Conservation (phyloP, 2,888 invertebrate genomes). For the Coenonympha arcania region DNA sequence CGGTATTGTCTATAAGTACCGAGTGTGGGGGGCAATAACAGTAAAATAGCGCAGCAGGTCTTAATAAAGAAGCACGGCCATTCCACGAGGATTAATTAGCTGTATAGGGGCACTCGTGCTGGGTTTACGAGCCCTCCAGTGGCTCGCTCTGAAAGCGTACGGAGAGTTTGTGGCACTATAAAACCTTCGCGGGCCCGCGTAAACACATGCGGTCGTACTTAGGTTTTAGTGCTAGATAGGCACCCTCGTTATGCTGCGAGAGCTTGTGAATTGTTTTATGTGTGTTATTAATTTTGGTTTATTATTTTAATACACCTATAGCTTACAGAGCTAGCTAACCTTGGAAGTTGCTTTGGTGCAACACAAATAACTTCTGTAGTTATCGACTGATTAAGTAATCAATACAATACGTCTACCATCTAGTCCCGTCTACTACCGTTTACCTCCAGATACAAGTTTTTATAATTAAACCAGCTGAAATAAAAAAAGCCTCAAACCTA, state of each 20-base stretch:
- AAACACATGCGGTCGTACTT: conserved; percentile 39
- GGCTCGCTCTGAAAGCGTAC: conserved; percentile 37
- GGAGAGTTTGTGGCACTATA: conserved; percentile 45
- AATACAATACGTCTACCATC: too few relatives aligned
- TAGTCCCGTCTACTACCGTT: too few relatives aligned
- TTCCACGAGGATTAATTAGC: conserved; percentile 50
- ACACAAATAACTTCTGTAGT: too few relatives aligned
- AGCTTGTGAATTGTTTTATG: not conserved
- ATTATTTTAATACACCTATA: not conserved
- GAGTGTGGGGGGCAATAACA: conserved; percentile 30
- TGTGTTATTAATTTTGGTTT: too few relatives aligned
- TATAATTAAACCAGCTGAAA: too few relatives aligned
- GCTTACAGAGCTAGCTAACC: too few relatives aligned
- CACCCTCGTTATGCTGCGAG: not conserved
- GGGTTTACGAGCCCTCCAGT: conserved; percentile 49
- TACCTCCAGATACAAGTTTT: too few relatives aligned
- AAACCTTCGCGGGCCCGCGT: conserved; percentile 34
- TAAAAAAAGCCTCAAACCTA: too few relatives aligned
- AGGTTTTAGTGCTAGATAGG: conserved; percentile 27
- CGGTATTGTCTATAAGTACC: conserved; percentile 14
- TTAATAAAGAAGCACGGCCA: conserved; percentile 30
- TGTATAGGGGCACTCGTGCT: conserved; percentile 41
- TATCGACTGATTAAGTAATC: too few relatives aligned
- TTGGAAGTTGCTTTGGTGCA: too few relatives aligned
- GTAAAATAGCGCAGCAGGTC: conserved; percentile 26